Conservation (phyloP, 2,888 invertebrate species). For the Lochmaea capreae region DNA sequence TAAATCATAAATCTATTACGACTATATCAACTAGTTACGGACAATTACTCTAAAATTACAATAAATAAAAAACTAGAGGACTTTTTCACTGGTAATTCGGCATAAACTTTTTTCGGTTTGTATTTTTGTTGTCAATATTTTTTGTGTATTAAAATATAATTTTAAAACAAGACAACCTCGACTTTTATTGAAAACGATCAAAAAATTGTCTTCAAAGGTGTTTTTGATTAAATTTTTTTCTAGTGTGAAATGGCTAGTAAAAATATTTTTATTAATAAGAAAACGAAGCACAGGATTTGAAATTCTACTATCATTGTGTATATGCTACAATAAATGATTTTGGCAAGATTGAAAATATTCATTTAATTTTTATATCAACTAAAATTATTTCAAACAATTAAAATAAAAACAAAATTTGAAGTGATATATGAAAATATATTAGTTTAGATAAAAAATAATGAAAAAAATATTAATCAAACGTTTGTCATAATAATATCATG, state of each 20-base stretch:
- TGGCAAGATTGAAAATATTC: too few species aligned
- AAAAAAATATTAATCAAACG: too few species aligned
- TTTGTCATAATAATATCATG: too few species aligned
- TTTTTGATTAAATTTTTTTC: not conserved
- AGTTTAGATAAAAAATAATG: too few species aligned
- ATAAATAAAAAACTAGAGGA: too few species aligned
- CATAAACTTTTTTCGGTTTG: too few species aligned
- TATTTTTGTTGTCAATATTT: too few species aligned
- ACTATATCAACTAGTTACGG: not conserved
- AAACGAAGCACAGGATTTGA: conserved; percentile 17
- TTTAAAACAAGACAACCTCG: not conserved
- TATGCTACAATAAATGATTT: conserved; percentile 10
- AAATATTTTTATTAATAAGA: conserved; percentile 6
- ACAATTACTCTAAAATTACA: not conserved
- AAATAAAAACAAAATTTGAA: too few species aligned
- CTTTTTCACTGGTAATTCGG: too few species aligned
- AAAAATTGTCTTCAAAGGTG: not conserved
- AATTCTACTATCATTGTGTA: conserved; percentile 17
- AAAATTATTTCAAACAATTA: too few species aligned
- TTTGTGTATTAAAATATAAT: too few species aligned
- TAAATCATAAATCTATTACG: not conserved
- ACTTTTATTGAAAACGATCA: not conserved
- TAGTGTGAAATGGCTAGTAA: not conserved
- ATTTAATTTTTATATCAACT: not conserved
- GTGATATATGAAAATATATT: too few species aligned